Percentiles rank a stretch among this genome's conserved stretches.
These are phyloP conservation scores for Phaenicophaeus curvirostris DNA, from an alignment of 2,797 vertebrate species.

Conservation along the genomic window DNA sequence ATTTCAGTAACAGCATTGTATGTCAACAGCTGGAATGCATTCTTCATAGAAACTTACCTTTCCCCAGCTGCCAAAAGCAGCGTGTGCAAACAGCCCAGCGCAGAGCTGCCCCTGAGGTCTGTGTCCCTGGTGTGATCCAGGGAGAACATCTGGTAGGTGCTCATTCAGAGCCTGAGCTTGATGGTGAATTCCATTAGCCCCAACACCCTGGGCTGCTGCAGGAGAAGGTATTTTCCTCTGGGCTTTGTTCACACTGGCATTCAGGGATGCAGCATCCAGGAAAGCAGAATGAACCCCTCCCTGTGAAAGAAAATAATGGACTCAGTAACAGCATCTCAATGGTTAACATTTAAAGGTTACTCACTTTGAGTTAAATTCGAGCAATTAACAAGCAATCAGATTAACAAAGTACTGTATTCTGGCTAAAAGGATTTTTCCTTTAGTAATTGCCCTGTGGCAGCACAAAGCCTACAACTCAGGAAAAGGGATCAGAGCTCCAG, in stretches of 20 bases:
- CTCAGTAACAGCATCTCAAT: not conserved
- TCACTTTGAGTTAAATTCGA: not conserved
- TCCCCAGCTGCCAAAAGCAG: not conserved
- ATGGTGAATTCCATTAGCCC: not conserved
- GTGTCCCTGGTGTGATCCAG: fast-evolving
- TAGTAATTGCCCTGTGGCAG: not conserved
- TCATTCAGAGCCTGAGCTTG: not conserved
- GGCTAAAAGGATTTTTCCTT: conserved; percentile 47
- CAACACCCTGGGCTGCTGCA: too few relatives aligned
- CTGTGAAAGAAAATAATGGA: not conserved
- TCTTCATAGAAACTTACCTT: not conserved
- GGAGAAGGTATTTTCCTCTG: not conserved
- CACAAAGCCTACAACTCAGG: not conserved
- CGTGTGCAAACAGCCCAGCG: not conserved
- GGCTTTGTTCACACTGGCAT: not conserved
- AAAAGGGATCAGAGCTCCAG: not conserved
- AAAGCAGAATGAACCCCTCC: not conserved
- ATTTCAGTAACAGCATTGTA: fast-evolving
- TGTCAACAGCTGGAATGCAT: not conserved
- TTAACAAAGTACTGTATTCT: conserved; percentile 9
- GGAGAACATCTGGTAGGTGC: too few relatives aligned
- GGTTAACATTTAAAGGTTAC: not conserved
- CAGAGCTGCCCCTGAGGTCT: not conserved
- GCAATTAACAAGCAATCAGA: conserved; percentile 44
- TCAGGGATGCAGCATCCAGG: not conserved